Evolutionary conservation across 2,113 vertebrate genomes (phyloP), one percentile per base, ranked within the genome.

Genomic region (Leucopsar rothschildi): DNA sequence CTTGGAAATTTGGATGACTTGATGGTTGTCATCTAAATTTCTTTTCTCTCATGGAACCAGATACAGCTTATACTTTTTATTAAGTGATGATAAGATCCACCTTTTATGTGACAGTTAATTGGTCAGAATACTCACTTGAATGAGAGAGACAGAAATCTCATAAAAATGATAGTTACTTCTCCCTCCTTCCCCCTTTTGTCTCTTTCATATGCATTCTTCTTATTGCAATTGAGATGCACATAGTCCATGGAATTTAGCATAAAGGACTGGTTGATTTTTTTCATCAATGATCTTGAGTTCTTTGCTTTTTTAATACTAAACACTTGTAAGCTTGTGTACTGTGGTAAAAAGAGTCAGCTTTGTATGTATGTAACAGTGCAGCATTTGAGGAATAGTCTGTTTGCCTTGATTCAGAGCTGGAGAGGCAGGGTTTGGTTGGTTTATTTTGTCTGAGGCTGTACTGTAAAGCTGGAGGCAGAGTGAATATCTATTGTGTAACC

Each of bases 381-480:
- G 11, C 21, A 49, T 35, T 39, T 44, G 31, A 88, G 11, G 44
- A 49, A 27, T 44, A 28, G 16, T 56, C 28, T 79, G 4, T 57
- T 86, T 86, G 18, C 21, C 12, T 72, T 73, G 44, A 90, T 64
- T 86, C 13, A 50, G 18, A 83, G 12, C 5, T 65, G 17, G 0
- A 10, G 8, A 5, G 8, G 3, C 5, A 9, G 6, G 8, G 7
- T 6, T 8, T 50, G 7, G 12, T 23, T 11, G 11, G 39, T 39
- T 39, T 39, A 39, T 44, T 55, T 39, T 57, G 8, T 47, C 19
- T 63, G 64, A 52, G 11, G 24, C 9, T 66, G 25, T 60, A 40
- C 9, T 45, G 9, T 57, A 13, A 86, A 50, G 7, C 18, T 86
- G 44, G 6, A 82, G 15, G 16, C 15, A 44, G 22, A 42, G 11